Evolutionary conservation across 2,797 vertebrate species (phyloP).

Genomic region (Uromys caudimaculatus): DNA sequence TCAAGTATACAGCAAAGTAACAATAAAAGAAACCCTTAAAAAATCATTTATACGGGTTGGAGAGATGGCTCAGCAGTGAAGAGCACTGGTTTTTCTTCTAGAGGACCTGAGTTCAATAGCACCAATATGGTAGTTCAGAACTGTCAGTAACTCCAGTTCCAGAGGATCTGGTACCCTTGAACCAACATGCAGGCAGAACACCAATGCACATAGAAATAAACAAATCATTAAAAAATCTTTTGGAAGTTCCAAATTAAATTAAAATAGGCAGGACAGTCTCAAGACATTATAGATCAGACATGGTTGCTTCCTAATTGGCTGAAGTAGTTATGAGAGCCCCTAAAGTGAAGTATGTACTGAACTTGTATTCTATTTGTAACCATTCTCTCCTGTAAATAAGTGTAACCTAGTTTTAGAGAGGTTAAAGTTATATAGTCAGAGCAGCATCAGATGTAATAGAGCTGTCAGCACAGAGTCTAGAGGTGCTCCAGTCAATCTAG

Average conservation of each 20-base stretch:
- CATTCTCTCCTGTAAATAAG: not conserved
- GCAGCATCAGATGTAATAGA: not conserved
- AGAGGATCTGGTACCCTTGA: too few species aligned
- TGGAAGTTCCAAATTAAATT: not conserved
- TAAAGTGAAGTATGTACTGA: not conserved
- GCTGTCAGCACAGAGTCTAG: not conserved
- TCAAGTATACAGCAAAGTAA: too few species aligned
- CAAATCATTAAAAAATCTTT: not conserved
- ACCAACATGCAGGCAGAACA: too few species aligned
- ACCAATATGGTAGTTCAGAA: too few species aligned
- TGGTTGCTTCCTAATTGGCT: not conserved
- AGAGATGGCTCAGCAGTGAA: too few species aligned
- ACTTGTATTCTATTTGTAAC: not conserved
- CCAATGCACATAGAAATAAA: too few species aligned
- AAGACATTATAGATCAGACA: not conserved
- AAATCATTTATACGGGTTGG: too few species aligned
- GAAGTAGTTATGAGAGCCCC: not conserved
- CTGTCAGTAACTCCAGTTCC: too few species aligned
- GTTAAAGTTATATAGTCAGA: not conserved
- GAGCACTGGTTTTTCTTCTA: too few species aligned
- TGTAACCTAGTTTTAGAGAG: not conserved
- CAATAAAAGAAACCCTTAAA: too few species aligned
- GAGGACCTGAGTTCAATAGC: too few species aligned
- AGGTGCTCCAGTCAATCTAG: not conserved
- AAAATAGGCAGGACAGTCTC: not conserved